Base-by-base conservation (phyloP, 1,140 invertebrate genomes). In the Acromyrmex heyeri region DNA sequence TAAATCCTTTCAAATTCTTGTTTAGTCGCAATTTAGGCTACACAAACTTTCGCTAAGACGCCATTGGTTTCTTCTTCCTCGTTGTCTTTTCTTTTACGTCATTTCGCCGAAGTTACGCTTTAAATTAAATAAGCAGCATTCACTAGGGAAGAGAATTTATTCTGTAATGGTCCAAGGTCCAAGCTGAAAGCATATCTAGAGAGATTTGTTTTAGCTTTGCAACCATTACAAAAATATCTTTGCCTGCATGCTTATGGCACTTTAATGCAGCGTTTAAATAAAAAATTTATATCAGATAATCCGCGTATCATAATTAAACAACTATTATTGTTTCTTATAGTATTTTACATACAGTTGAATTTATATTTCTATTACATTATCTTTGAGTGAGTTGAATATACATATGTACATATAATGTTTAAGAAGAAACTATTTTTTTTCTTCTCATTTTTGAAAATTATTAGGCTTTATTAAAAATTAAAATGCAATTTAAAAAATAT, bases 11-110 rank as follows among this genome's bases (percentile, higher is more conserved):
- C 59, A 64, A 24, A 77, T 48, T 18, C 38, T 30, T 57, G 38
- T 77, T 77, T 77, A 62, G 55, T 77, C 5, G 16, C 38, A 62
- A 77, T 77, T 77, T 77, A 64, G 38, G 59, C 57, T 62, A 64
- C 38, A 10, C 4, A 34, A 77, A 77, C 75, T 77, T 64, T 77
- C 34, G 10, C 10, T 16, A 77, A 50, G 18, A 21, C 27, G 3
- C 70, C 27, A 73, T 5, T 16, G 59, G 24, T 64, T 48, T 14
- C 59, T n/a, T 10, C 12, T 30, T 55, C 27, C 34, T 61, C 34
- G 55, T 76, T 27, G 8, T 61, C 73, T 8, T 34, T 64, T 77
- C 59, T 77, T 77, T 77, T 59, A n/a, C 75, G 12, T 77, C 59
- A 77, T 77, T 77, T 77, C 10, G 3, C 12, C 34, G 5, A 77